phyloP scores from a whole-genome alignment of 2,888 invertebrate genomes.

The Hypercompe scribonia region DNA sequence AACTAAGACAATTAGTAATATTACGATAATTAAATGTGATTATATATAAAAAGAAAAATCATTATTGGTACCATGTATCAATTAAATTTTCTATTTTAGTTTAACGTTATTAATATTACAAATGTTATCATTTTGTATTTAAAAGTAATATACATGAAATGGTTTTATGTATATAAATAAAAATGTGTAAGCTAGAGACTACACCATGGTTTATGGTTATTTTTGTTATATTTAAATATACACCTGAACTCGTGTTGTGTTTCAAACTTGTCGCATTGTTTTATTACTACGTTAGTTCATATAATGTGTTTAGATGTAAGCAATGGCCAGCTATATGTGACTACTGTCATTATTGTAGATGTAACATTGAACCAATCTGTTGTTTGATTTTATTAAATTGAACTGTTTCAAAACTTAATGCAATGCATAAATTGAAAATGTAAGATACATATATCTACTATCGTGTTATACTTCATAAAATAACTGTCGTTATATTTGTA shows the following conservation, averaged over 20 bases:
- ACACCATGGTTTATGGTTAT: slow-evolving; percentile 39
- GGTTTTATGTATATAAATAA: slow-evolving; percentile 31
- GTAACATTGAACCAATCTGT: slow-evolving; percentile 72
- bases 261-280: slow-evolving; percentile 27
- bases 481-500: slow-evolving; percentile 53
- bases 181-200: slow-evolving; percentile 23
- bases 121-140: slow-evolving; percentile 30
- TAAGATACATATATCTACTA: slow-evolving; percentile 85
- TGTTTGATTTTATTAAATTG: slow-evolving; percentile 86
- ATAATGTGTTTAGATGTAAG: slow-evolving; percentile 62
- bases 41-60: slow-evolving; percentile 52
- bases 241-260: slow-evolving; percentile 8
- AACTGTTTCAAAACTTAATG: slow-evolving; percentile 83
- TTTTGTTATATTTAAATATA: slow-evolving; percentile 8
- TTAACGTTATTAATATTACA: slow-evolving; percentile 24
- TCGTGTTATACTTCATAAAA: slow-evolving; percentile 69
- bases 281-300: slow-evolving; percentile 37
- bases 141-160: slow-evolving; percentile 25
- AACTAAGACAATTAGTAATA: slow-evolving; percentile 37
- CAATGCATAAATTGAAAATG: slow-evolving; percentile 85
- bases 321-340: slow-evolving; percentile 74
- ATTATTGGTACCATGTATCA: slow-evolving; percentile 77
- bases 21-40: slow-evolving; percentile 55
- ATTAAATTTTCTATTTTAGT: slow-evolving; percentile 49
- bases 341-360: slow-evolving; percentile 74